These are phyloP conservation scores for Chrysocyon brachyurus DNA, from an alignment of 2,797 vertebrate genomes.

Conservation along the genomic window DNA sequence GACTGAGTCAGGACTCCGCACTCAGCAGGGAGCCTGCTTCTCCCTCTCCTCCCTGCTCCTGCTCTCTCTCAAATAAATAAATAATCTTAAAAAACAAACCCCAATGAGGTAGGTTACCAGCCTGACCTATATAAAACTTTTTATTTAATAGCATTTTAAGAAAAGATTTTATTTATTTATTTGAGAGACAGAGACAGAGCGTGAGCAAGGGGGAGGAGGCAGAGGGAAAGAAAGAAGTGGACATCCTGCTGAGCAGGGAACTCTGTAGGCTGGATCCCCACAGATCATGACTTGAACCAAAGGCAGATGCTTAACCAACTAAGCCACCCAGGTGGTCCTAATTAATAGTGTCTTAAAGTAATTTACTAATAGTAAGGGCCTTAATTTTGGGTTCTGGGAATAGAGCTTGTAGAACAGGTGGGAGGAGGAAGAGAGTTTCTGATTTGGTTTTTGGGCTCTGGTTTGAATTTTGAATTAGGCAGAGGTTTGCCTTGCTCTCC, in stretches of 20 bases:
- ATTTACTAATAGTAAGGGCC: constrained; percentile 50
- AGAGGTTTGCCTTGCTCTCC: not conserved
- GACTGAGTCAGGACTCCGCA: no score
- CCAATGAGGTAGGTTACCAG: no score
- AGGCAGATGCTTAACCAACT: not conserved
- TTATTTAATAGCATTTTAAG: no score
- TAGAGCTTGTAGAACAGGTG: not conserved
- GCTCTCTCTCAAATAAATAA: no score
- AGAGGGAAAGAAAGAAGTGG: not conserved
- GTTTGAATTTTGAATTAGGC: not conserved
- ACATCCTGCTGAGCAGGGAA: not conserved
- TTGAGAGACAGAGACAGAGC: not conserved
- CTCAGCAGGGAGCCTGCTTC: no score
- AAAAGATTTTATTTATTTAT: not conserved
- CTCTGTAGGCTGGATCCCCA: not conserved
- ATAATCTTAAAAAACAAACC: no score
- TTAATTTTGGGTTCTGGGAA: constrained; percentile 12
- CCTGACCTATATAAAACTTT: no score
- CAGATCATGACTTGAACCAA: not conserved
- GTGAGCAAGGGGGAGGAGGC: not conserved
- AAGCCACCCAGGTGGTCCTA: not conserved
- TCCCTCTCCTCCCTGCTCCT: no score
- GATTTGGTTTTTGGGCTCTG: not conserved
- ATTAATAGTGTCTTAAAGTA: constrained; percentile 6
- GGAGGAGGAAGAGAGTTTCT: not conserved